A percentile compares a stretch with the other conserved stretches of the same genome.
Conservation (phyloP, 1,140 invertebrate genomes). For the Hyphantria cunea region DNA sequence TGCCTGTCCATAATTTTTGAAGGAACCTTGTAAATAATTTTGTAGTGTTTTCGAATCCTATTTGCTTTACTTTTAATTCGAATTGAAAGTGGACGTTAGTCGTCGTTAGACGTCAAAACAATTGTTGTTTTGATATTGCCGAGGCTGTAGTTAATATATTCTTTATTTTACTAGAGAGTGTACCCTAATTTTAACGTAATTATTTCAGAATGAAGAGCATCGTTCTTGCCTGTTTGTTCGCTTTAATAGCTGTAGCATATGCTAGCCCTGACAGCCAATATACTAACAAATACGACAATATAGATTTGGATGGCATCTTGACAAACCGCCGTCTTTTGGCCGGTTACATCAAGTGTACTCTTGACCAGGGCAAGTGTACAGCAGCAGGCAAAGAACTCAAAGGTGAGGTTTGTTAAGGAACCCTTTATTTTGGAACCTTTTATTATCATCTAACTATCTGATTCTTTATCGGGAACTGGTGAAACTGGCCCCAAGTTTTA, state of each 20-base stretch:
- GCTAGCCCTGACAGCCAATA: slow-evolving; percentile 80
- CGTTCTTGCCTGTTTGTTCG: slow-evolving; percentile 37
- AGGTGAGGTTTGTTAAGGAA: slow-evolving; percentile 51
- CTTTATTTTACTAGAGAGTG: too few relatives aligned
- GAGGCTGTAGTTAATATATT: too few relatives aligned
- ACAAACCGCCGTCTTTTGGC: slow-evolving; percentile 84
- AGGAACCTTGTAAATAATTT: too few relatives aligned
- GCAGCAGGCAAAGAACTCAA: slow-evolving; percentile 87
- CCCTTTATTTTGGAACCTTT: not conserved
- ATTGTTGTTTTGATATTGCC: too few relatives aligned
- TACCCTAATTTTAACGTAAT: not conserved
- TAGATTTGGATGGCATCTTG: slow-evolving; percentile 86
- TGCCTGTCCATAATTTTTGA: too few relatives aligned
- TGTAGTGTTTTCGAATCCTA: too few relatives aligned
- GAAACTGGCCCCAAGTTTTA: too few relatives aligned
- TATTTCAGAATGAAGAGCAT: slow-evolving; percentile 38
- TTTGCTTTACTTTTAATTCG: too few relatives aligned
- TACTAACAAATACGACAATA: slow-evolving; percentile 87
- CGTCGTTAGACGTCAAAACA: too few relatives aligned
- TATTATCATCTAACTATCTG: too few relatives aligned
- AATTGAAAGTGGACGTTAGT: too few relatives aligned
- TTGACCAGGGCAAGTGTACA: slow-evolving; percentile 86
- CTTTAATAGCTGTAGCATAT: slow-evolving; percentile 36
- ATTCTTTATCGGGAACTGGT: too few relatives aligned
- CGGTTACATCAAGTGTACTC: slow-evolving; percentile 86